phyloP scores from a whole-genome alignment of 2,113 vertebrate genomes.

The Cettia cetti region DNA sequence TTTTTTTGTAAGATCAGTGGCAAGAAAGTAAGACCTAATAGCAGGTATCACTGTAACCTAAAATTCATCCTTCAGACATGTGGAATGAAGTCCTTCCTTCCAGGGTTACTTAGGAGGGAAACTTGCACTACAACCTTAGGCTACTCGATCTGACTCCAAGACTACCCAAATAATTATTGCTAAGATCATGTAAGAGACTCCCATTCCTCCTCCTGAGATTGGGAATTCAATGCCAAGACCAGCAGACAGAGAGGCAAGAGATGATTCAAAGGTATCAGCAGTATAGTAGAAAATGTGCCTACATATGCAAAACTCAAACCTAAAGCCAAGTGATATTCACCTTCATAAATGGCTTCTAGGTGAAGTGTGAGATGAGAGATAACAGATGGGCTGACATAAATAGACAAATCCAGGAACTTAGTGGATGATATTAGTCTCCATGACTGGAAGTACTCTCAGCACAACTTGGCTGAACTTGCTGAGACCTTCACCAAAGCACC shows the following conservation, averaged over 20 bases:
- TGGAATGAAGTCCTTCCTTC: background rate
- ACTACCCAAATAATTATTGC: background rate
- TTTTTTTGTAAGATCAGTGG: background rate
- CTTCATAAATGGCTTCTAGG: background rate
- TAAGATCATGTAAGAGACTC: background rate
- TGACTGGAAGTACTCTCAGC: background rate
- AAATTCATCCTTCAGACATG: background rate
- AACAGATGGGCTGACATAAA: background rate
- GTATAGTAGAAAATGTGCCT: background rate
- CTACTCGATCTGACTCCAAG: background rate
- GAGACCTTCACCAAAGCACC: background rate
- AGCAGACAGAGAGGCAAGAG: background rate
- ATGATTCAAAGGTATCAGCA: background rate
- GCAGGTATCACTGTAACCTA: background rate
- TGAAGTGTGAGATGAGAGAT: background rate
- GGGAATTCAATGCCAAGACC: background rate
- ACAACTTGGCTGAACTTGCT: background rate
- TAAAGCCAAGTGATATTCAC: background rate
- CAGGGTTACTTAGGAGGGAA: background rate
- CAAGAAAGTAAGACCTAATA: background rate
- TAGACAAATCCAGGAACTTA: background rate
- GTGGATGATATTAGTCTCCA: background rate
- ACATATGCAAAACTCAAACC: background rate
- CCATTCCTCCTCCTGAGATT: background rate
- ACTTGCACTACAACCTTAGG: background rate